Conservation (phyloP, 2,888 invertebrate species). For the Mystacides longicornis region DNA sequence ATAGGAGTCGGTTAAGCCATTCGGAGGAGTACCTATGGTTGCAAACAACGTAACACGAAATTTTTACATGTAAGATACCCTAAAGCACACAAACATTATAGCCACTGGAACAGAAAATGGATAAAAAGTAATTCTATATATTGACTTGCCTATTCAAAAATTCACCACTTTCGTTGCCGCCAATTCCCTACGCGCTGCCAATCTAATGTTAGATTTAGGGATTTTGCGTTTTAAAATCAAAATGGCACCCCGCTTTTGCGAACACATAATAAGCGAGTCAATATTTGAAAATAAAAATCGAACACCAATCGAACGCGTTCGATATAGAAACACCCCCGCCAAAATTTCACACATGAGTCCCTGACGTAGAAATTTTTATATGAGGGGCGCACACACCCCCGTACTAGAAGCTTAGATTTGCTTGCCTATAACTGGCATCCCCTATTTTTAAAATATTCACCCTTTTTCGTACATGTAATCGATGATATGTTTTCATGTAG, state of each 20-base stretch:
- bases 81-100: no score
- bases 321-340: constrained; percentile 12
- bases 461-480: neutral
- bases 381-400: neutral
- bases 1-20: no score
- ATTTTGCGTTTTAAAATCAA: neutral
- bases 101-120: no score
- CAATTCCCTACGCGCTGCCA: no score
- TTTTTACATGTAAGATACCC: no score
- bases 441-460: neutral
- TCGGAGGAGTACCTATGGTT: no score
- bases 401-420: neutral
- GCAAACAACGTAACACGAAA: no score
- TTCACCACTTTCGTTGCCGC: no score
- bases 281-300: constrained; percentile 5
- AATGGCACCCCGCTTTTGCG: constrained; percentile 9
- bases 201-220: no score
- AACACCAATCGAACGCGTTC: constrained; percentile 18
- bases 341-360: constrained; percentile 23
- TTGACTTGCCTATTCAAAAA: no score
- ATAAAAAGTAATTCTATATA: no score
- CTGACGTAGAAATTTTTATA: neutral
- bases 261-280: constrained; percentile 2
- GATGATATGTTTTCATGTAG: neutral
- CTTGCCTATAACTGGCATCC: neutral